Base-by-base conservation (phyloP, 37 sponge, comb jelly and placozoan species). In the Chondrilla cf. caribensis region DNA sequence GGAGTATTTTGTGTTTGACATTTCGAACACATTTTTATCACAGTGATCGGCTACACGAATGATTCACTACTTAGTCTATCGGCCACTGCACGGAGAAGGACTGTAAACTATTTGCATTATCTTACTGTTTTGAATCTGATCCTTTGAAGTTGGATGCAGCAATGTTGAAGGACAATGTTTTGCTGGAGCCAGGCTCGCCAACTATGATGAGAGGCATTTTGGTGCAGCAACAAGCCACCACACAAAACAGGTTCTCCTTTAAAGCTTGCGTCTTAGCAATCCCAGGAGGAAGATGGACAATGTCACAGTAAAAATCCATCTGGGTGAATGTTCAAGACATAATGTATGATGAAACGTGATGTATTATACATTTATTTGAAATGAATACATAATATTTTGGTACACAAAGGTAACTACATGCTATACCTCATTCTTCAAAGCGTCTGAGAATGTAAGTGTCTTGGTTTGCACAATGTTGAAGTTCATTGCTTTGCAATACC, bases 241-340 rank as follows among this genome's bases (percentile, higher is more conserved):
- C 86, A 21, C 93, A 93, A 88, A 96, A 96, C 57, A 96, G 77
- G 79, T 96, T 96, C 89, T 96, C 96, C 75, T 90, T 96, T 35
- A 96, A 70, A 58, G 97, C 97, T 43, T 87, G 67, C 0, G 97
- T 96, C 36, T 86, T 88, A 6, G 97, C 97, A 47, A 96, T 93
- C 3, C 97, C 97, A 41, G 80, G 76, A 65, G 97, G 97, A 0
- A 96, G 62, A 24, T 86, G 84, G 21, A 96, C 73, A 29, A 79
- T 58, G 22, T 62, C 3, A 26, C 79, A 78, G 58, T 81, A 94
- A 54, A 75, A 89, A 8, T 91, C 77, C 75, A 94, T 77, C 81
- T 93, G 28, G 3, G 39, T 31, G 8, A 5, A 70, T 33, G 32
- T 70, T 24, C 8, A 64, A 25, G 28, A 9, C 8, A 8, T 24